phyloP scores from a whole-genome alignment of 2,888 invertebrate genomes.

The Papilio gigon region DNA sequence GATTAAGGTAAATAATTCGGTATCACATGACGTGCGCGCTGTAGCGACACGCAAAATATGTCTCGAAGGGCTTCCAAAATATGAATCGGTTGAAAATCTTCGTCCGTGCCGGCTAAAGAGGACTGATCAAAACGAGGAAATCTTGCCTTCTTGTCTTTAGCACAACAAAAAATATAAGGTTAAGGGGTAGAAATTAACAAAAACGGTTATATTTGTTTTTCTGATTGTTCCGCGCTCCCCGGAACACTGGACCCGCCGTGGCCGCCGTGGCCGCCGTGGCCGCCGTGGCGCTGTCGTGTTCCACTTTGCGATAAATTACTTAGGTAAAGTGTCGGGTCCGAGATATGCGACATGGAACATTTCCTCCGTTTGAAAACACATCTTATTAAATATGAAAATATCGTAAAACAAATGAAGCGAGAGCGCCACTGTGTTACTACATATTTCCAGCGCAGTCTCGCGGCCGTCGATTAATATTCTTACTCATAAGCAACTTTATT shows the following conservation, averaged over 20 bases:
- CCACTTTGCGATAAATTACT: constrained; percentile 13
- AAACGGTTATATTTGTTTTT: neutral
- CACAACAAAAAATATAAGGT: no score
- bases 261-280: neutral
- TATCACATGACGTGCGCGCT: constrained; percentile 13
- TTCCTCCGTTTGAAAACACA: neutral
- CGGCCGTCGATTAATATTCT: no score
- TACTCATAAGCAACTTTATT: no score
- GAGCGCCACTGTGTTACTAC: no score
- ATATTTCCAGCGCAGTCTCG: no score
- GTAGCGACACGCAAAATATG: constrained; percentile 11
- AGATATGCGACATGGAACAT: neutral
- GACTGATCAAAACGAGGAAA: neutral
- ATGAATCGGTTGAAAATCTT: neutral
- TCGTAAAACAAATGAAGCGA: neutral
- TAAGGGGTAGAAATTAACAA: no score
- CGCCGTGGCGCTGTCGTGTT: neutral
- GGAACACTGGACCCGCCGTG: neutral
- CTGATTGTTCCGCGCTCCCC: neutral
- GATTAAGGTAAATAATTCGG: constrained; percentile 25
- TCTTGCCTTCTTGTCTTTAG: neutral
- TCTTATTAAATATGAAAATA: constrained; percentile 5
- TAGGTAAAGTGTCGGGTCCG: constrained; percentile 4
- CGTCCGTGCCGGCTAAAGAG: no score
- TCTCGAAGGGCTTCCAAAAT: constrained; percentile 14